Evolutionary conservation across 2,888 invertebrate genomes (phyloP).

Genomic region (Platycheirus albimanus): DNA sequence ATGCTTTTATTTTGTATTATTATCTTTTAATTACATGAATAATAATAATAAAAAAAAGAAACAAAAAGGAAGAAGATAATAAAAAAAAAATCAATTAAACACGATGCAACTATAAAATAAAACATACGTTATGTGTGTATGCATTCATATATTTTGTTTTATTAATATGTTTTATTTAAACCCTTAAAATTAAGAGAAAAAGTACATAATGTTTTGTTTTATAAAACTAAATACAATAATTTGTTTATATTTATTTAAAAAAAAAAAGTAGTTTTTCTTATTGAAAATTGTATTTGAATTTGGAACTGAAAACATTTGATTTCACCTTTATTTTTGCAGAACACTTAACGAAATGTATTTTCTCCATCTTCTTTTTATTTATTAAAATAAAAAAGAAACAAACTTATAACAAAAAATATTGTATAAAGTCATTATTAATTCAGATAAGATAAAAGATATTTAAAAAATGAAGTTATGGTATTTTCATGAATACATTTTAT

Average conservation of each 20-base stretch:
- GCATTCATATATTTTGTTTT: slow-evolving; percentile 30
- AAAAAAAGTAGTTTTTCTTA: slow-evolving; percentile 13
- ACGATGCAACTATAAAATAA: slow-evolving; percentile 34
- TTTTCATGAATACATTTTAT: slow-evolving; percentile 67
- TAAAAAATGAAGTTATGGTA: slow-evolving; percentile 43
- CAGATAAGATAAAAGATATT: slow-evolving; percentile 8
- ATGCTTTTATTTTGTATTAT: slow-evolving; percentile 32
- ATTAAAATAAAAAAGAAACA: slow-evolving; percentile 22
- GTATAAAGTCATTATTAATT: slow-evolving; percentile 46
- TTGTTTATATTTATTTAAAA: background rate
- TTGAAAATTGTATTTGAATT: slow-evolving; percentile 22
- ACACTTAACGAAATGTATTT: slow-evolving; percentile 51
- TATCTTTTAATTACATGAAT: slow-evolving; percentile 50
- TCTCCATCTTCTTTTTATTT: slow-evolving; percentile 27
- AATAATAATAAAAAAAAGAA: slow-evolving; percentile 34
- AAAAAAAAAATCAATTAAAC: slow-evolving; percentile 25
- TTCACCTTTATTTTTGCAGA: slow-evolving; percentile 35
- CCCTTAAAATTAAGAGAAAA: slow-evolving; percentile 49
- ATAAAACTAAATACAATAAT: slow-evolving; percentile 52
- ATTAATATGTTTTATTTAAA: slow-evolving; percentile 33
- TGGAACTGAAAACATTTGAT: slow-evolving; percentile 27
- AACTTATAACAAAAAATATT: slow-evolving; percentile 37
- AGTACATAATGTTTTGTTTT: slow-evolving; percentile 35
- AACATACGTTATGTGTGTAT: slow-evolving; percentile 17
- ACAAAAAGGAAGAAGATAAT: slow-evolving; percentile 30